Conservation (phyloP, 2,113 vertebrate genomes). For the Rhinolophus ferrumequinum region DNA sequence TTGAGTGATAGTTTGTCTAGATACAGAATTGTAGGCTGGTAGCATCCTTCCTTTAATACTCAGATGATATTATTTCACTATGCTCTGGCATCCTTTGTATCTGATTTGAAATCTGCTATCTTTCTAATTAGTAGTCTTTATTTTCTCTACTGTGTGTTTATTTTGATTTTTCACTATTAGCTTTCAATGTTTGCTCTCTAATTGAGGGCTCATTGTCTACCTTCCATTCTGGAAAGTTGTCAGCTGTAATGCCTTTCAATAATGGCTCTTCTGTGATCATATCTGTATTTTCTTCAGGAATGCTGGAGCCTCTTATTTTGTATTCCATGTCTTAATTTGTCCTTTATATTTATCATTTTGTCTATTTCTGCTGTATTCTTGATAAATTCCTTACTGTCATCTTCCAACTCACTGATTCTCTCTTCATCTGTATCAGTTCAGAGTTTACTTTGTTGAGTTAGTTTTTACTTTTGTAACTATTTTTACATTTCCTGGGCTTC, state of each 20-base stretch:
- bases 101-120: background rate
- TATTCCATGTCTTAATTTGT: background rate
- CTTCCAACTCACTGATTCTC: background rate
- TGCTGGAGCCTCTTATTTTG: background rate
- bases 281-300: background rate
- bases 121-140: background rate
- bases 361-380: background rate
- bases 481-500: background rate
- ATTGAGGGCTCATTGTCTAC: background rate
- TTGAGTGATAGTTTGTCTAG: background rate
- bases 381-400: background rate
- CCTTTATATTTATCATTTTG: background rate
- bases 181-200: background rate
- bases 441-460: background rate
- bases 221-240: background rate
- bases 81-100: background rate
- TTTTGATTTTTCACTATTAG: background rate
- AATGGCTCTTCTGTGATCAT: background rate
- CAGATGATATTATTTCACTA: rapidly evolving
- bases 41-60: rapidly evolving
- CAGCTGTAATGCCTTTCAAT: background rate
- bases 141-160: background rate
- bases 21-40: background rate
- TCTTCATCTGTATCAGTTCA: background rate
- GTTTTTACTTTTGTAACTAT: background rate